Percentiles rank a stretch among this genome's conserved stretches.
Evolutionary conservation across 2,797 vertebrate genomes (phyloP).

Genomic region (Astyanax mexicanus): DNA sequence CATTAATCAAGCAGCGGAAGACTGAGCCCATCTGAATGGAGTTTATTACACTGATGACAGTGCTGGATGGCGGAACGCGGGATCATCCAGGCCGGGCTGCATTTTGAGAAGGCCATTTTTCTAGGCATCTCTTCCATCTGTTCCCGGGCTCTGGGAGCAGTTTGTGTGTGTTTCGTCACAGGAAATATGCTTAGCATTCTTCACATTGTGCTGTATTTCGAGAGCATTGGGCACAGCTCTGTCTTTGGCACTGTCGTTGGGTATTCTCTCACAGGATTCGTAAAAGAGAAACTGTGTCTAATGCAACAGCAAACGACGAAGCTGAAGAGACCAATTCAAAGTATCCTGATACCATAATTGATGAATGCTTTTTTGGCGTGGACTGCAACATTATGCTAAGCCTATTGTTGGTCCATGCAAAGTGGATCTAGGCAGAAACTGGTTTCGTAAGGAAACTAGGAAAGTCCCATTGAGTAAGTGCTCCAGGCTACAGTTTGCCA

Average conservation of each 20-base stretch:
- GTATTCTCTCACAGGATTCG: conserved; percentile 24
- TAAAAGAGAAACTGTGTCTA: neutral
- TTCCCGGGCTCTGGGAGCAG: conserved; percentile 29
- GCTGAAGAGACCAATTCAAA: neutral
- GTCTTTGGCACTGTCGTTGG: conserved; percentile 16
- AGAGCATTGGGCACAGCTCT: conserved; percentile 31
- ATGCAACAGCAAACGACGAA: conserved; percentile 20
- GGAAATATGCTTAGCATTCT: conserved; percentile 52
- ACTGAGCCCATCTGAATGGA: conserved; percentile 29
- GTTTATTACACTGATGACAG: conserved; percentile 30
- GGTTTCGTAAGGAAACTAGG: conserved; percentile 5
- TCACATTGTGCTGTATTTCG: conserved; percentile 42
- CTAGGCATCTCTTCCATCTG: conserved; percentile 34
- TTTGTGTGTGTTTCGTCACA: conserved; percentile 46
- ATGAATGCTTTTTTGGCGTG: conserved; percentile 16
- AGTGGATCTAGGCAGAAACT: conserved; percentile 18
- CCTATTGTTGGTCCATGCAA: conserved; percentile 1
- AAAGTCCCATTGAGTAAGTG: conserved; percentile 12
- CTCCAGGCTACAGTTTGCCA: neutral
- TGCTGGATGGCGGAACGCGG: too few relatives aligned
- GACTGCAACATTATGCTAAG: conserved; percentile 1
- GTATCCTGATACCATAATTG: neutral
- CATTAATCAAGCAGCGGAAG: conserved; percentile 31
- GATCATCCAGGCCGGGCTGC: conserved; percentile 17
- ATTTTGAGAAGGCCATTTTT: conserved; percentile 49